Conservation (phyloP, 2,888 invertebrate genomes). For the Eutolmus rufibarbis region DNA sequence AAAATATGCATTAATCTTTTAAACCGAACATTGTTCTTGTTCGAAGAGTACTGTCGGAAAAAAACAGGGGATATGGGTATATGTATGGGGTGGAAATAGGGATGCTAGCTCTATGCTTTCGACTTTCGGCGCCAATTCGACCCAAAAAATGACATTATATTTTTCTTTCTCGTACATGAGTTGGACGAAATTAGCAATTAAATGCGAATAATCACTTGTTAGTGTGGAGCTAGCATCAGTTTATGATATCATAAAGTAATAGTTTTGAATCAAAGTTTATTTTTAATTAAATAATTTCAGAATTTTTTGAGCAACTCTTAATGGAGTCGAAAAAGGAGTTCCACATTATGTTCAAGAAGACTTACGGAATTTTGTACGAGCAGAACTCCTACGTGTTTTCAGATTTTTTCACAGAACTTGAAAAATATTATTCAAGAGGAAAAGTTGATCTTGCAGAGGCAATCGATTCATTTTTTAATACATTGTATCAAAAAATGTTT, state of each 20-base stretch:
- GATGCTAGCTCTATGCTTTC: neutral
- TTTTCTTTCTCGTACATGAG: neutral
- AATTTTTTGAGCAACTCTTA: conserved; percentile 86
- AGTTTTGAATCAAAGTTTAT: neutral
- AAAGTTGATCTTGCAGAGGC: conserved; percentile 84
- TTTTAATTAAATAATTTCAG: conserved; percentile 86
- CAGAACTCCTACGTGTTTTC: conserved; percentile 92
- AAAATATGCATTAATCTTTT: no score
- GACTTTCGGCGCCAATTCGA: neutral
- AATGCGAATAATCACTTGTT: neutral
- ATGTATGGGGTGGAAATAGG: neutral
- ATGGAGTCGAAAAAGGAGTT: conserved; percentile 84
- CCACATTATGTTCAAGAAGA: conserved; percentile 93
- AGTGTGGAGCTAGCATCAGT: neutral
- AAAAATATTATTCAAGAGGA: conserved; percentile 86
- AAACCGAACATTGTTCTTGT: no score
- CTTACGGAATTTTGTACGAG: conserved; percentile 94
- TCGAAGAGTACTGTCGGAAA: no score
- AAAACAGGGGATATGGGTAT: neutral
- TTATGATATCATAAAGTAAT: neutral
- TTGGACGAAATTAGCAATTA: neutral
- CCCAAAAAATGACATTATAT: no score
- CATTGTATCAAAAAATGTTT: conserved; percentile 95
- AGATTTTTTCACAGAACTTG: conserved; percentile 87
- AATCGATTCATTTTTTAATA: conserved; percentile 92